Conservation (phyloP, 2,888 invertebrate species). For the Zygothrica quintamaculata region DNA sequence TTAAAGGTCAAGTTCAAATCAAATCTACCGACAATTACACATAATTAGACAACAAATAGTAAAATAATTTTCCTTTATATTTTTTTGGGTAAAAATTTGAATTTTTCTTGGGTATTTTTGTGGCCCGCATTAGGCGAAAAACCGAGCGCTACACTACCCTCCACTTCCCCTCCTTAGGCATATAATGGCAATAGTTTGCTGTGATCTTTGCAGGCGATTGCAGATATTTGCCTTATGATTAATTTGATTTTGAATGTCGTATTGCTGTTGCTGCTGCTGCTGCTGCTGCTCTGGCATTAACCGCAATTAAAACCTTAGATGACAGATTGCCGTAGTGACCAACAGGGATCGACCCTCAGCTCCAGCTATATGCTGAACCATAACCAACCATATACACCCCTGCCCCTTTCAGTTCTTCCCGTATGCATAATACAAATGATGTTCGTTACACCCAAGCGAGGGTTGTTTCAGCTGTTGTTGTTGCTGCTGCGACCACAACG, state of each 20-base stretch:
- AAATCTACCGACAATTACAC: slow-evolving; percentile 59
- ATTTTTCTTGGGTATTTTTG: slow-evolving; percentile 48
- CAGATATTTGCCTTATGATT: slow-evolving; percentile 64
- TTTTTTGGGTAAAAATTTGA: slow-evolving; percentile 42
- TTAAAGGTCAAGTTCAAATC: slow-evolving; percentile 73
- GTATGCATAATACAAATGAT: slow-evolving; percentile 56
- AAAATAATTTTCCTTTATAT: slow-evolving; percentile 22
- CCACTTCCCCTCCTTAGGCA: background rate
- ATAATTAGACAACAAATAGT: slow-evolving; percentile 64
- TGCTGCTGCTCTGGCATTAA: slow-evolving; percentile 44
- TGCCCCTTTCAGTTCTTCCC: background rate
- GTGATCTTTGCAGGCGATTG: slow-evolving; percentile 42
- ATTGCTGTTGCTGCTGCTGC: slow-evolving; percentile 39
- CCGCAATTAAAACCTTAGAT: slow-evolving; percentile 70
- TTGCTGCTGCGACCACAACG: slow-evolving; percentile 48
- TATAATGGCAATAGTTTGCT: slow-evolving; percentile 26
- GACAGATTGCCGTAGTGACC: slow-evolving; percentile 72
- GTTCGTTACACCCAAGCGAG: slow-evolving; percentile 57
- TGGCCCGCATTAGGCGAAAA: slow-evolving; percentile 25
- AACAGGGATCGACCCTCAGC: slow-evolving; percentile 61
- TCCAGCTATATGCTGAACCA: slow-evolving; percentile 18
- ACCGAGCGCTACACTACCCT: background rate
- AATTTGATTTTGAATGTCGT: slow-evolving; percentile 66
- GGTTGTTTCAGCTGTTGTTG: slow-evolving; percentile 54
- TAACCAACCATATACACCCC: background rate